These are phyloP conservation scores for Popillia japonica DNA, from an alignment of 1,140 invertebrate species.

Conservation along the genomic window DNA sequence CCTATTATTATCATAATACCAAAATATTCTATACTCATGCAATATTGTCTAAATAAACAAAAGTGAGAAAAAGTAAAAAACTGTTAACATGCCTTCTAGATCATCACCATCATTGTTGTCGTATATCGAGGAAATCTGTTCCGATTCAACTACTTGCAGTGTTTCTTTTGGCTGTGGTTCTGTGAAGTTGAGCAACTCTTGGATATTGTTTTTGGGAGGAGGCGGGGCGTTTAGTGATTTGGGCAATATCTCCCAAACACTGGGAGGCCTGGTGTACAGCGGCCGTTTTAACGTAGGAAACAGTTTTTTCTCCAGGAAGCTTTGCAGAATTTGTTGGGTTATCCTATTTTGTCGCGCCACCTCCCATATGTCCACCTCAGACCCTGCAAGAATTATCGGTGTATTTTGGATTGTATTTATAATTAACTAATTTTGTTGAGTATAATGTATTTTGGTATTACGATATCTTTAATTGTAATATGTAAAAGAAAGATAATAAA, in stretches of 20 bases:
- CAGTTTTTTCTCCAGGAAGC: conserved; percentile 71
- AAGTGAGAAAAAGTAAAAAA: conserved; percentile 13
- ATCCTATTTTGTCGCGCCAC: conserved; percentile 74
- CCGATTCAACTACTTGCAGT: conserved; percentile 71
- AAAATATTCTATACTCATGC: conserved; percentile 20
- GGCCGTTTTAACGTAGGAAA: conserved; percentile 63
- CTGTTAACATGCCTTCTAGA: conserved; percentile 24
- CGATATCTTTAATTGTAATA: too few relatives aligned
- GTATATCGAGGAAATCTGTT: conserved; percentile 65
- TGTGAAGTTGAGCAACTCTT: conserved; percentile 49
- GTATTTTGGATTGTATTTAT: neutral
- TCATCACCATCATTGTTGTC: conserved; percentile 53
- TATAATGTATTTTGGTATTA: conserved; percentile 28
- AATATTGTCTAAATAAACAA: neutral
- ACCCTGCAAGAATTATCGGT: conserved; percentile 37
- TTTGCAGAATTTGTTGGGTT: conserved; percentile 75
- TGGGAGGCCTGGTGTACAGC: conserved; percentile 62
- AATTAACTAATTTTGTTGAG: neutral
- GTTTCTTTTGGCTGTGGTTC: conserved; percentile 58
- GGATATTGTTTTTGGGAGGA: conserved; percentile 51
- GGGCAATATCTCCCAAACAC: conserved; percentile 69
- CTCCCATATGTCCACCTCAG: conserved; percentile 64
- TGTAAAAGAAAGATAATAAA: neutral
- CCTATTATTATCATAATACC: conserved; percentile 2
- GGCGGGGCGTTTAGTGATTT: conserved; percentile 44